Conservation (phyloP, 2,888 invertebrate species). For the Drosophila quasianomalipes region DNA sequence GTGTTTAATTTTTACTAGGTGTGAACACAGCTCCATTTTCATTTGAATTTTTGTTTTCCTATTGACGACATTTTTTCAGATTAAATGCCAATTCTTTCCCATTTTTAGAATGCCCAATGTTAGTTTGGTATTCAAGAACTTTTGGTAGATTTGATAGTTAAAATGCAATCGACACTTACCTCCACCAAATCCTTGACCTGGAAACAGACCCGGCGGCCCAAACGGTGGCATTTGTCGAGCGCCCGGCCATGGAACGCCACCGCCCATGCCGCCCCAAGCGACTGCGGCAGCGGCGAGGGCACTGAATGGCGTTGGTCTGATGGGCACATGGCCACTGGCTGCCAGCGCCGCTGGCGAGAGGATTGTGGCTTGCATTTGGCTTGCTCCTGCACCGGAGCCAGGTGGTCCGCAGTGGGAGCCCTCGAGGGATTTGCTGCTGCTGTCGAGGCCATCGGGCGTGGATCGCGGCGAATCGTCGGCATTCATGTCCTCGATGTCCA, state of each 20-base stretch:
- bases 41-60: neutral
- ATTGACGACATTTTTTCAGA: neutral
- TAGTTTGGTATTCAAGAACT: neutral
- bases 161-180: slow-evolving; percentile 84
- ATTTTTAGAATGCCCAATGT: neutral
- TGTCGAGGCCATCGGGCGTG: slow-evolving; percentile 84
- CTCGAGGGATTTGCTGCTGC: slow-evolving; percentile 84
- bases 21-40: neutral
- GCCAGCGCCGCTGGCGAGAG: slow-evolving; percentile 83
- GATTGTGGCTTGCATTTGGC: slow-evolving; percentile 78
- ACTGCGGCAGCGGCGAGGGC: slow-evolving; percentile 90
- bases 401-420: slow-evolving; percentile 59
- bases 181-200: slow-evolving; percentile 88
- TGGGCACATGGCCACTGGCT: slow-evolving; percentile 87
- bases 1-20: neutral
- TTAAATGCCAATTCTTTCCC: neutral
- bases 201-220: slow-evolving; percentile 88
- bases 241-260: slow-evolving; percentile 87
- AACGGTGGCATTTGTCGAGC: slow-evolving; percentile 88
- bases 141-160: neutral
- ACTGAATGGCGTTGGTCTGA: slow-evolving; percentile 92
- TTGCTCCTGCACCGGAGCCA: slow-evolving; percentile 36
- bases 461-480: slow-evolving; percentile 85
- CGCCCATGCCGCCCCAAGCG: slow-evolving; percentile 88
- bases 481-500: slow-evolving; percentile 92